phyloP scores from a whole-genome alignment of 2,113 vertebrate species.

The Alligator mississippiensis region DNA sequence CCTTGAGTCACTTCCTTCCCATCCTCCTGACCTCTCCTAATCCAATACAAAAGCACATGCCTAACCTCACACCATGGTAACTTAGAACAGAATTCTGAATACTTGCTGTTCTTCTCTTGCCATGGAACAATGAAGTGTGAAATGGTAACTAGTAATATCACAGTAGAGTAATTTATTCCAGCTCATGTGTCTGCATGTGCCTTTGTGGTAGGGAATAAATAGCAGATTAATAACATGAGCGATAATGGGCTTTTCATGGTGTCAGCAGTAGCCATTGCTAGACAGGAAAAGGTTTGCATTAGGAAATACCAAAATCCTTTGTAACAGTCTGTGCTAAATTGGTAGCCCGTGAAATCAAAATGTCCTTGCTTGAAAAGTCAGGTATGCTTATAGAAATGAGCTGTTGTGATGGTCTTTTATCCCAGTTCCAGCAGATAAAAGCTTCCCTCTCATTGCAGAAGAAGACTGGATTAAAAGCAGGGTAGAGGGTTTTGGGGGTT shows the following conservation, averaged over 20 bases:
- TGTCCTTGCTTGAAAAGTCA: slow-evolving; percentile 12
- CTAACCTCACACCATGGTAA: too few relatives aligned
- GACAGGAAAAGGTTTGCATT: not conserved
- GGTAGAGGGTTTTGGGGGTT: not conserved
- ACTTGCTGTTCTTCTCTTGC: not conserved
- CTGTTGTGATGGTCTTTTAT: slow-evolving; percentile 38
- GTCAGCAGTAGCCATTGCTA: not conserved
- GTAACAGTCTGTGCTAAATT: slow-evolving; percentile 20
- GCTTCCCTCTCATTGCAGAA: slow-evolving; percentile 22
- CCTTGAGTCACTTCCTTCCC: too few relatives aligned
- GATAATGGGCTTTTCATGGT: not conserved
- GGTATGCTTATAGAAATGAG: slow-evolving; percentile 10
- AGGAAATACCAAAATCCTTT: not conserved
- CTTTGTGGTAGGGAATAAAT: not conserved
- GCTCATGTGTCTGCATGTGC: not conserved
- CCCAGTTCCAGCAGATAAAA: slow-evolving; percentile 33
- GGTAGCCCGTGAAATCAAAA: slow-evolving; percentile 16
- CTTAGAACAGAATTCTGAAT: too few relatives aligned
- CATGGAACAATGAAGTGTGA: not conserved
- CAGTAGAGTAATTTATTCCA: not conserved
- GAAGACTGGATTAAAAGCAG: slow-evolving; percentile 32
- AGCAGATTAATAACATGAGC: not conserved
- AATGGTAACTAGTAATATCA: not conserved
- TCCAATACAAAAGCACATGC: too few relatives aligned
- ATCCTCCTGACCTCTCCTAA: too few relatives aligned